These are phyloP conservation scores for Chrysina gloriosa DNA, from an alignment of 2,888 invertebrate species.

Conservation along the genomic window DNA sequence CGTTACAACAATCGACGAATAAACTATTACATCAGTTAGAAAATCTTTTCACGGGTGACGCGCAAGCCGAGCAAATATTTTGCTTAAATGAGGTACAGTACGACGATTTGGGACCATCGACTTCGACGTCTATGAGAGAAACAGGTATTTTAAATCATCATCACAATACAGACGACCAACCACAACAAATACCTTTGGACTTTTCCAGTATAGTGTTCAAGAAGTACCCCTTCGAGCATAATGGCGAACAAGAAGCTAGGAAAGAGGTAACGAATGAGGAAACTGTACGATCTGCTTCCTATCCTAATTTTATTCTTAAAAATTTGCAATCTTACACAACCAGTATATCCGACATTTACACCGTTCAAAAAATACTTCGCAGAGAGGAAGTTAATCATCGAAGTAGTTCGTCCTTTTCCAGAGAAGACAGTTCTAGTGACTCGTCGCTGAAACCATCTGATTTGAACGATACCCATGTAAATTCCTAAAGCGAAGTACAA, in stretches of 20 bases:
- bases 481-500: slow-evolving; percentile 6
- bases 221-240: too few relatives aligned
- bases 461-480: too few relatives aligned
- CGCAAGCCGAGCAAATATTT: not conserved
- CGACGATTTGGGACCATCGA: slow-evolving; percentile 2
- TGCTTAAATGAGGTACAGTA: not conserved
- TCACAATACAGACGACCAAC: not conserved
- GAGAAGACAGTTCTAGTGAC: not conserved
- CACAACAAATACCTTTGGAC: slow-evolving; percentile 1
- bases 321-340: slow-evolving; percentile 34
- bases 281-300: not conserved
- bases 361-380: slow-evolving; percentile 12
- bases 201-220: slow-evolving; percentile 33
- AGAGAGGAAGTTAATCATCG: not conserved
- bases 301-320: slow-evolving; percentile 18
- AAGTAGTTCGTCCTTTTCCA: not conserved
- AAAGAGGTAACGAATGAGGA: not conserved
- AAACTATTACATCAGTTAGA: not conserved
- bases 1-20: not conserved
- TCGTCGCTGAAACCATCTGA: too few relatives aligned
- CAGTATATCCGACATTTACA: slow-evolving; percentile 32
- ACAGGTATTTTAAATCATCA: not conserved
- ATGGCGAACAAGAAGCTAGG: too few relatives aligned
- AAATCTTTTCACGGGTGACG: not conserved
- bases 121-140: not conserved